These are phyloP conservation scores for Anticlea derivata DNA, from an alignment of 2,888 invertebrate genomes.

Conservation along the genomic window DNA sequence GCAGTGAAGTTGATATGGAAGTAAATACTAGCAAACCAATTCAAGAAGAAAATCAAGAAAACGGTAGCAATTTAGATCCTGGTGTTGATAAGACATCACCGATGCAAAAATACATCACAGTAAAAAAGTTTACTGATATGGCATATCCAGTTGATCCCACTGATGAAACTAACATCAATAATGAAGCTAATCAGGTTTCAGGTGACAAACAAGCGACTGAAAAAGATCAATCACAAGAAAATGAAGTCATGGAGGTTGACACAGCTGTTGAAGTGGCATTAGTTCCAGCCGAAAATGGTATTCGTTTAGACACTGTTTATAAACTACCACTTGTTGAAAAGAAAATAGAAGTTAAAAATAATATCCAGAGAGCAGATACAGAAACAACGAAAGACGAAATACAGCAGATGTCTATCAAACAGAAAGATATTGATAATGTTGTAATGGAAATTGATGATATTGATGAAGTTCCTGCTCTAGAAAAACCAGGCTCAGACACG, in stretches of 20 bases:
- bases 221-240: neutral
- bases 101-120: slow-evolving; percentile 4
- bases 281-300: slow-evolving; percentile 1
- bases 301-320: neutral
- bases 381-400: slow-evolving; percentile 1
- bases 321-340: neutral
- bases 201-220: neutral
- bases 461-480: slow-evolving; percentile 7
- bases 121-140: slow-evolving; percentile 9
- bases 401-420: neutral
- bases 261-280: neutral
- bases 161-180: neutral
- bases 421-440: slow-evolving; percentile 4
- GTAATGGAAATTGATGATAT: slow-evolving; percentile 29
- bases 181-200: neutral
- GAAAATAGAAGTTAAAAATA: neutral
- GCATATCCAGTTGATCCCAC: neutral
- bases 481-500: neutral
- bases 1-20: slow-evolving; percentile 1
- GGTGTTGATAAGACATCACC: neutral
- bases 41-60: neutral
- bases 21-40: neutral
- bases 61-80: neutral
- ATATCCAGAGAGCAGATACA: neutral
- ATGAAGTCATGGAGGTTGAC: slow-evolving; percentile 11